Conservation (phyloP, 2,888 invertebrate species). For the Abrostola triplasia region DNA sequence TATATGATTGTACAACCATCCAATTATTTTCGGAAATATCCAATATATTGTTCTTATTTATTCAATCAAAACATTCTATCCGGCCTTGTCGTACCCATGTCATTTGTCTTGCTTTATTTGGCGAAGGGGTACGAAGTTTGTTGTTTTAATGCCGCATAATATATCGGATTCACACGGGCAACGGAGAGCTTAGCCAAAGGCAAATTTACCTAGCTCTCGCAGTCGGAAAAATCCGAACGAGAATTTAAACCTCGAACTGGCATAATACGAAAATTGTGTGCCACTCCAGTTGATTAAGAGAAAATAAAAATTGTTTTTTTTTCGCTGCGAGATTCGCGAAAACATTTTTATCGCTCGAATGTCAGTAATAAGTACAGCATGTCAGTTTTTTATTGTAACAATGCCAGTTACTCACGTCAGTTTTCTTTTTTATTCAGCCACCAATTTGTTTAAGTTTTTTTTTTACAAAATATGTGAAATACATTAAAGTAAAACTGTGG, state of each 20-base stretch:
- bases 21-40: neutral
- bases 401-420: neutral
- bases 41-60: slow-evolving; percentile 14
- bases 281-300: slow-evolving; percentile 52
- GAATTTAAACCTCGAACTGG: slow-evolving; percentile 37
- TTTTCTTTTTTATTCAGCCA: neutral
- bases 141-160: slow-evolving; percentile 31
- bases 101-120: slow-evolving; percentile 24
- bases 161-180: slow-evolving; percentile 31
- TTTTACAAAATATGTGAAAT: no score
- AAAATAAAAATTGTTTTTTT: slow-evolving; percentile 22
- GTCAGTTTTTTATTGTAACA: slow-evolving; percentile 25
- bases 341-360: slow-evolving; percentile 16
- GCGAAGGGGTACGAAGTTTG: slow-evolving; percentile 17
- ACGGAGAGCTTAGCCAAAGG: slow-evolving; percentile 38
- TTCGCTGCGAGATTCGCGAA: slow-evolving; percentile 22
- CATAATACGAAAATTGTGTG: slow-evolving; percentile 34
- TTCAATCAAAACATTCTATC: slow-evolving; percentile 27
- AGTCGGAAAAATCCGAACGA: slow-evolving; percentile 38
- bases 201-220: slow-evolving; percentile 51
- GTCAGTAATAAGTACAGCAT: slow-evolving; percentile 9
- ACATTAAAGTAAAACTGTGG: no score
- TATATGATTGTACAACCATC: neutral
- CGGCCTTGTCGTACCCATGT: slow-evolving; percentile 37
- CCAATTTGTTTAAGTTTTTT: no score